These are phyloP conservation scores for Yponomeuta evonymella DNA, from an alignment of 2,888 invertebrate genomes.

Conservation along the genomic window DNA sequence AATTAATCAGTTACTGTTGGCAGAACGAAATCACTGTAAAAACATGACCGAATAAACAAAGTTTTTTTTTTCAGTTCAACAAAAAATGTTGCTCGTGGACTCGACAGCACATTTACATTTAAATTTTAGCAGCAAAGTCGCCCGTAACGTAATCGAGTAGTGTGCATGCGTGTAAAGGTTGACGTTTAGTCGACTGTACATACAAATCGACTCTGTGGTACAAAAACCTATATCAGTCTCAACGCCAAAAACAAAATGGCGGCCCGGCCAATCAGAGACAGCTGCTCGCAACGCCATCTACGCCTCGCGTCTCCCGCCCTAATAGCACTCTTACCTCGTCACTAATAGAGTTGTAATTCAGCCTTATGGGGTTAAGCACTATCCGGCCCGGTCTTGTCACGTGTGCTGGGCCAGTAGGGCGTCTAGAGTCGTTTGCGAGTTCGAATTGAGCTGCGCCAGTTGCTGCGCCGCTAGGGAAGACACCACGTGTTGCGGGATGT, in stretches of 20 bases:
- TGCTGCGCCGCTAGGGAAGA: slow-evolving; percentile 43
- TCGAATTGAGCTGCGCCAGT: slow-evolving; percentile 29
- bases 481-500: slow-evolving; percentile 77
- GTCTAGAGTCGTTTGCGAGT: slow-evolving; percentile 45
- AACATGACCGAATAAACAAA: too few relatives aligned
- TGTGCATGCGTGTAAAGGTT: too few relatives aligned
- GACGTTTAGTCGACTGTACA: too few relatives aligned
- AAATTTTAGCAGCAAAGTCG: too few relatives aligned
- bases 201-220: too few relatives aligned
- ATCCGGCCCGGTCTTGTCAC: slow-evolving; percentile 38
- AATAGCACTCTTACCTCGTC: neutral
- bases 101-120: too few relatives aligned
- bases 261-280: neutral
- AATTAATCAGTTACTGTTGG: too few relatives aligned
- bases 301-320: neutral
- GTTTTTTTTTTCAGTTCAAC: too few relatives aligned
- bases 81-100: too few relatives aligned
- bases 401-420: slow-evolving; percentile 54
- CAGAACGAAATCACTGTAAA: too few relatives aligned
- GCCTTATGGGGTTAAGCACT: slow-evolving; percentile 1
- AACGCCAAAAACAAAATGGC: neutral
- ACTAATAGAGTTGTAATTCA: slow-evolving; percentile 4
- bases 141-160: too few relatives aligned
- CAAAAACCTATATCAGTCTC: neutral
- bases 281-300: neutral